Evolutionary conservation across 2,888 invertebrate species (phyloP).

Genomic region (Meloe dianella): DNA sequence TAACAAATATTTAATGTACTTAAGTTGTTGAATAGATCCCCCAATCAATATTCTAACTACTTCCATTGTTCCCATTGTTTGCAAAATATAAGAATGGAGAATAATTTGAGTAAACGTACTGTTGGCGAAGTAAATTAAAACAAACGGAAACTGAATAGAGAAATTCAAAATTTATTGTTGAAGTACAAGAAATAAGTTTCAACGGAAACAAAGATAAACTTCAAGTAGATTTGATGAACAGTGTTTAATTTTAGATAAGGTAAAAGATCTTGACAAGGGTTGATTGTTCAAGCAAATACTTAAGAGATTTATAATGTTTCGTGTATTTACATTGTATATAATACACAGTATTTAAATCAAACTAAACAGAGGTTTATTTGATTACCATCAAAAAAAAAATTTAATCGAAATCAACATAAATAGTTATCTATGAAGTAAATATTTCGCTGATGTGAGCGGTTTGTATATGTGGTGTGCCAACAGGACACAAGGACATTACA

Average conservation of each 20-base stretch:
- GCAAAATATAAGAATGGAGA: not conserved
- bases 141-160: not conserved
- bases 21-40: too few species aligned
- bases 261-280: not conserved
- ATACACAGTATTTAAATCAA: not conserved
- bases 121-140: not conserved
- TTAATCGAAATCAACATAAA: not conserved
- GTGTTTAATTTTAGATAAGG: slow-evolving; percentile 8
- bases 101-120: slow-evolving; percentile 13
- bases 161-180: slow-evolving; percentile 5
- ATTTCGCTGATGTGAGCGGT: not conserved
- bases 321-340: not conserved
- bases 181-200: not conserved
- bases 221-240: slow-evolving; percentile 5
- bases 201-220: slow-evolving; percentile 5
- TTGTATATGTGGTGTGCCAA: not conserved
- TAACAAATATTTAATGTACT: too few species aligned
- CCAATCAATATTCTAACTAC: not conserved
- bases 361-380: not conserved
- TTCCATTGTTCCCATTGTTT: not conserved
- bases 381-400: too few species aligned
- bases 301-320: slow-evolving; percentile 3
- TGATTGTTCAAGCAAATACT: not conserved
- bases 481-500: not conserved
- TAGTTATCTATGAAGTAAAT: not conserved